Base-by-base conservation (phyloP, 1,140 invertebrate genomes). In the Aphidius gifuensis region DNA sequence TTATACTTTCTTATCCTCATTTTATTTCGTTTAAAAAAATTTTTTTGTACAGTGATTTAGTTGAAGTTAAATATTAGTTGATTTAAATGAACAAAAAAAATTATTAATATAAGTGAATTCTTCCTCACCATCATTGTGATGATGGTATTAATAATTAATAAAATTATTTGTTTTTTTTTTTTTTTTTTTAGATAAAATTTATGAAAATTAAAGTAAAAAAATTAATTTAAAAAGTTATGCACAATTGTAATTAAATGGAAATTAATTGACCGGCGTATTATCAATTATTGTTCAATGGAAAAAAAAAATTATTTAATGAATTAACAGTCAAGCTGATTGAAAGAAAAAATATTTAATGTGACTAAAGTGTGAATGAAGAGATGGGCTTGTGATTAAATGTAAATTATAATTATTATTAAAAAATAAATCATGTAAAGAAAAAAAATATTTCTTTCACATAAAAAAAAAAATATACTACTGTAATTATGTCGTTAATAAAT, bases 401-500 rank as follows among this genome's bases (percentile, higher is more conserved):
- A 69, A 71, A 56, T 56, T 68, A 72, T 65, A 67, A 71, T 74
- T 70, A 64, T 66, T 62, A 63, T 16, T 43, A 43, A 56, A 57
- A 63, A 58, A 71, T 69, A 72, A 62, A 61, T 74, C 71, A 66
- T 70, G 71, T 70, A 72, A 75, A 75, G 64, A 72, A 58, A 71
- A 48, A 59, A 57, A 74, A 69, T 71, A 74, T 70, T 74, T 73
- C 73, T 76, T 73, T 70, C 74, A 75, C 69, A 70, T 69, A 68
- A 16, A 16, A 68, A 16, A 68, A 66, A 69, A 70, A 76, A 75
- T 70, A 76, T 74, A 69, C 69, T 73, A 78, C 73, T 78, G 73
- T 78, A 78, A 76, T 76, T 76, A 77, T 77, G 70, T 76, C 76
- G 76, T 78, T 78, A 78, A 78, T 78, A 78, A 78, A 78, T 78